A percentile compares a stretch with the other conserved stretches of the same genome.
Evolutionary conservation across 1,140 invertebrate species (phyloP).

Genomic region (Temnothorax longispinosus): DNA sequence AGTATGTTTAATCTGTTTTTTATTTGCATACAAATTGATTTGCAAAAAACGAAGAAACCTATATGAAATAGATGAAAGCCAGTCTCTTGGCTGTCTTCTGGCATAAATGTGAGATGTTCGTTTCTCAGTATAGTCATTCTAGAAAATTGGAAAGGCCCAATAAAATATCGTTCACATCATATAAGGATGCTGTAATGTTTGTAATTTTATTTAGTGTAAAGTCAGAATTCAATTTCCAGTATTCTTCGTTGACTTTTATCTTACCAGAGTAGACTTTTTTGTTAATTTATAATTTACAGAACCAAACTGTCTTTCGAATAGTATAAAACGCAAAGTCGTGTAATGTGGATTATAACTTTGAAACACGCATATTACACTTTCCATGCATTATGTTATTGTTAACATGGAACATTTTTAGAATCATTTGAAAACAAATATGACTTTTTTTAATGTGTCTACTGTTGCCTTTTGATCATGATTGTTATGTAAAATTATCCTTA

Average conservation of each 20-base stretch:
- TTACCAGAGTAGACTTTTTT: constrained; percentile 50
- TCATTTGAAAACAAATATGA: background rate
- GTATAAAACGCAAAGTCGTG: constrained; percentile 18
- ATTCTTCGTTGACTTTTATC: constrained; percentile 28
- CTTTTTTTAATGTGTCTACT: constrained; percentile 9
- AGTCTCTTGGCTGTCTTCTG: constrained; percentile 58
- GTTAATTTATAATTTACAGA: constrained; percentile 49
- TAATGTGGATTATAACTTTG: constrained; percentile 22
- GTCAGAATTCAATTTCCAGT: constrained; percentile 70
- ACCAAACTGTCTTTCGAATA: constrained; percentile 32
- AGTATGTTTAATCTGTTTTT: background rate
- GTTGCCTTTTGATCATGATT: constrained; percentile 37
- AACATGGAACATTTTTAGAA: constrained; percentile 4
- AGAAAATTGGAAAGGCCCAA: constrained; percentile 37
- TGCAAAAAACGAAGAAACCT: constrained; percentile 36
- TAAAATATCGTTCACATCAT: constrained; percentile 40
- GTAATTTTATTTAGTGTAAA: constrained; percentile 56
- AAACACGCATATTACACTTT: constrained; percentile 17
- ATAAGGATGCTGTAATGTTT: constrained; percentile 39
- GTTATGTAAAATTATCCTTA: constrained; percentile 20
- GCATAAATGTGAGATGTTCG: constrained; percentile 58
- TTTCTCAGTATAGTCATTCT: constrained; percentile 66
- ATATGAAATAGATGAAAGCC: background rate
- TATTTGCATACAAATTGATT: constrained; percentile 17
- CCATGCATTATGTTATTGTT: constrained; percentile 8